Evolutionary conservation across 2,888 invertebrate genomes (phyloP), one percentile per base, ranked within the genome.

Genomic region (Dryobotodes eremita): DNA sequence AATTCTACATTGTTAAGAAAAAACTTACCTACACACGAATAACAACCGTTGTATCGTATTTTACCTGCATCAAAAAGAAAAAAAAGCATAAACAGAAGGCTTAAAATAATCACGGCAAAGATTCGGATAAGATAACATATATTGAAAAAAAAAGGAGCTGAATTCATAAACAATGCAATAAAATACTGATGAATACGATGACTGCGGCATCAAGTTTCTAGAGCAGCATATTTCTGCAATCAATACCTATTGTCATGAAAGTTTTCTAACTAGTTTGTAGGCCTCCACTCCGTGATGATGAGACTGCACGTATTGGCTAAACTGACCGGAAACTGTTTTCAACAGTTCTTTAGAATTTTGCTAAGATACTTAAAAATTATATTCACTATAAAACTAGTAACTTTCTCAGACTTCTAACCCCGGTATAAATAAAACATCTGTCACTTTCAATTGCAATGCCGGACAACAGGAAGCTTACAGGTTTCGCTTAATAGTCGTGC

Each of bases 91-190:
- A 80, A 85, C 83, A 72, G 85, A 79, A 85, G 76, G 80, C 75
- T 84, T 84, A 82, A 82, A 87, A 85, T 87, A 82, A 87, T 85
- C 77, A 80, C 71, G 66, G 71, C 72, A 74, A 84, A 84, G 86
- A 88, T 82, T 79, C 26, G 79, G 75, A 75, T 79, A 80, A 79
- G 86, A 84, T 87, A 87, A 82, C 71, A 70, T 66, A 64, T 66
- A 61, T 73, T 76, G 53, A 65, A 85, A 85, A 77, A n/a, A 57
- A 71, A 78, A 74, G 15, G 68, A 79, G 65, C 62, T 80, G 69
- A 78, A 76, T 87, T 82, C 65, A 77, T 77, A 80, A 87, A 75
- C 80, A 85, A 71, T 83, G 83, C 78, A 78, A 83, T 85, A 87
- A 82, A 86, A 78, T 87, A 75, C 80, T 74, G 79, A 82, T 75